Percentiles rank a stretch among this genome's conserved stretches.
Evolutionary conservation across 2,797 vertebrate species (phyloP).

Genomic region (Xiphophorus birchmanni): DNA sequence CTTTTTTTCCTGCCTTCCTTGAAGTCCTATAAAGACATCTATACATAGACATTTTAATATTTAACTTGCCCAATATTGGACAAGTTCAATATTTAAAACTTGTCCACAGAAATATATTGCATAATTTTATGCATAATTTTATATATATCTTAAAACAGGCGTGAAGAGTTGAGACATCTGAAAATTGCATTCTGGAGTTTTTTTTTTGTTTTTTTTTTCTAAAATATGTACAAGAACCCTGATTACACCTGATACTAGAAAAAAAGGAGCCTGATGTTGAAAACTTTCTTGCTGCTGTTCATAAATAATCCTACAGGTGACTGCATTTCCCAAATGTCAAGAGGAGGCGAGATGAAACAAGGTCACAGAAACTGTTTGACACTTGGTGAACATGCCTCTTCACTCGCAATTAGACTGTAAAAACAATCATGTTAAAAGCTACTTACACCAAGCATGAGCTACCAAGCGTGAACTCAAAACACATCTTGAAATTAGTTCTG

Average conservation of each 20-base stretch:
- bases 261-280: slow-evolving; percentile 10
- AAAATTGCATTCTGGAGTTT: neutral
- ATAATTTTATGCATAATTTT: neutral
- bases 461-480: slow-evolving; percentile 58
- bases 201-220: neutral
- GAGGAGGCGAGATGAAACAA: slow-evolving; percentile 35
- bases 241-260: slow-evolving; percentile 21
- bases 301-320: slow-evolving; percentile 52
- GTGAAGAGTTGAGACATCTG: neutral
- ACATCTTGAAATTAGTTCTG: slow-evolving; percentile 68
- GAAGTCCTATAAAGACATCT: too few species aligned
- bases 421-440: slow-evolving; percentile 34
- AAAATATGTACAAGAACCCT: slow-evolving; percentile 11
- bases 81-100: neutral
- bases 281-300: slow-evolving; percentile 38
- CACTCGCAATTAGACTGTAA: slow-evolving; percentile 33
- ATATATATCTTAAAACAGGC: neutral
- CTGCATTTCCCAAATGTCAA: slow-evolving; percentile 30
- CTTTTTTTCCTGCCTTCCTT: neutral
- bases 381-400: slow-evolving; percentile 24
- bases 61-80: too few species aligned
- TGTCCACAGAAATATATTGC: neutral
- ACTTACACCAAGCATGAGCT: slow-evolving; percentile 25
- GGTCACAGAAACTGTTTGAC: slow-evolving; percentile 39
- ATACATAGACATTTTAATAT: too few species aligned